Conservation (phyloP, 2,888 invertebrate species). For the Auanema sp. region DNA sequence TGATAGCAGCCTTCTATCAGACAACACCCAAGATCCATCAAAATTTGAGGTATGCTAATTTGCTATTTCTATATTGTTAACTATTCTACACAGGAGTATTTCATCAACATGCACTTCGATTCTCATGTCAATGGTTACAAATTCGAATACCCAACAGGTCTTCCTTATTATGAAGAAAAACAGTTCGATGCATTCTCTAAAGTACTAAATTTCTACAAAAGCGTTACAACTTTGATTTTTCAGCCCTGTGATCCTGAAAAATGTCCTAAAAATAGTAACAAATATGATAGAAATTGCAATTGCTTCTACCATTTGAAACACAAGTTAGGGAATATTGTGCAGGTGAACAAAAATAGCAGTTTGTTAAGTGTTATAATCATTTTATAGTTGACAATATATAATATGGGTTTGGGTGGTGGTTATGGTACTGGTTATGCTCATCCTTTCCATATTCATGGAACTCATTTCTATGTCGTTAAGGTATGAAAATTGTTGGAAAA, state of each 20-base stretch:
- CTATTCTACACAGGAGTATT: constrained; percentile 44
- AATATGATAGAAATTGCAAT: constrained; percentile 44
- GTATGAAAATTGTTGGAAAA: constrained; percentile 8
- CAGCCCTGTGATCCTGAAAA: constrained; percentile 25
- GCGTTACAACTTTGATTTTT: too few species aligned
- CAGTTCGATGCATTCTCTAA: constrained; percentile 39
- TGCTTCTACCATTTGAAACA: constrained; percentile 58
- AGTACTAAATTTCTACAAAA: too few species aligned
- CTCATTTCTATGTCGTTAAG: constrained; percentile 59
- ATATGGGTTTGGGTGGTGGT: constrained; percentile 57
- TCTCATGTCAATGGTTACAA: constrained; percentile 53
- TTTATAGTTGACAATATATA: constrained; percentile 51
- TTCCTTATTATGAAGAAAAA: constrained; percentile 55
- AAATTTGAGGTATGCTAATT: too few species aligned
- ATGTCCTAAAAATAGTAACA: constrained; percentile 19
- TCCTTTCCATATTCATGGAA: constrained; percentile 59
- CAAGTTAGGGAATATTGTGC: constrained; percentile 52
- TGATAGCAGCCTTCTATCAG: too few species aligned
- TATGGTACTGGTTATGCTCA: constrained; percentile 52
- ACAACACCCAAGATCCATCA: too few species aligned
- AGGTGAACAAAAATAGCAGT: constrained; percentile 28
- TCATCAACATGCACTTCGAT: constrained; percentile 60
- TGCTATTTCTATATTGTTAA: too few species aligned
- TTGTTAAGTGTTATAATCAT: background rate
- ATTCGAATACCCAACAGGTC: constrained; percentile 50